Conservation (phyloP, 2,888 invertebrate species). For the Papilio protenor region DNA sequence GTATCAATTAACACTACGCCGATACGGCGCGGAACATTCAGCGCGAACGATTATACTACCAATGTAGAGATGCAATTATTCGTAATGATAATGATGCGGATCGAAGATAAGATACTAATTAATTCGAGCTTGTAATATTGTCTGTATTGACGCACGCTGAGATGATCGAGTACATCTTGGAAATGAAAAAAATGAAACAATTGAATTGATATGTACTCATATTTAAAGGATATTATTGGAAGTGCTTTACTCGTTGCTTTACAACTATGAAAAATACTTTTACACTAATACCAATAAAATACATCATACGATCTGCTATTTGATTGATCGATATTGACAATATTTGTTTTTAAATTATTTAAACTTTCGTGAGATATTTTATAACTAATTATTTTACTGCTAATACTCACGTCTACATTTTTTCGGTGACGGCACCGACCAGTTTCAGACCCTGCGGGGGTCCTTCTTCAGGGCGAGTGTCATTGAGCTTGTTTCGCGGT, state of each 20-base stretch:
- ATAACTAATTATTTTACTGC: no score
- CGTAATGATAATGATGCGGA: constrained; percentile 24
- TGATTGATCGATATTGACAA: neutral
- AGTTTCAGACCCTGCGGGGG: no score
- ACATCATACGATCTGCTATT: no score
- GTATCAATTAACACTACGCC: constrained; percentile 75
- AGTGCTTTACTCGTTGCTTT: neutral
- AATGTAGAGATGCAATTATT: constrained; percentile 53
- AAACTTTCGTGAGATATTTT: no score
- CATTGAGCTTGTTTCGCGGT: no score
- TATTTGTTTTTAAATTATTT: no score
- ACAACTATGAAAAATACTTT: no score
- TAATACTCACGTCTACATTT: no score
- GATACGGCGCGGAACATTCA: constrained; percentile 67
- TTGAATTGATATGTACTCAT: neutral
- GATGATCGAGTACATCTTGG: neutral
- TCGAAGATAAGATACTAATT: constrained; percentile 28
- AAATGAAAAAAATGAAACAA: neutral
- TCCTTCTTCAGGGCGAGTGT: no score
- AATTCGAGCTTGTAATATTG: constrained; percentile 24
- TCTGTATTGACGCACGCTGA: neutral
- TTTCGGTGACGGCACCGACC: no score
- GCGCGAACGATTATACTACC: constrained; percentile 66
- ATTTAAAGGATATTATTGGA: neutral
- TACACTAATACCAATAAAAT: no score